A percentile compares a stretch with the other conserved stretches of the same genome.
phyloP scores from a whole-genome alignment of 1,140 invertebrate species.

The Laupala kohalensis region DNA sequence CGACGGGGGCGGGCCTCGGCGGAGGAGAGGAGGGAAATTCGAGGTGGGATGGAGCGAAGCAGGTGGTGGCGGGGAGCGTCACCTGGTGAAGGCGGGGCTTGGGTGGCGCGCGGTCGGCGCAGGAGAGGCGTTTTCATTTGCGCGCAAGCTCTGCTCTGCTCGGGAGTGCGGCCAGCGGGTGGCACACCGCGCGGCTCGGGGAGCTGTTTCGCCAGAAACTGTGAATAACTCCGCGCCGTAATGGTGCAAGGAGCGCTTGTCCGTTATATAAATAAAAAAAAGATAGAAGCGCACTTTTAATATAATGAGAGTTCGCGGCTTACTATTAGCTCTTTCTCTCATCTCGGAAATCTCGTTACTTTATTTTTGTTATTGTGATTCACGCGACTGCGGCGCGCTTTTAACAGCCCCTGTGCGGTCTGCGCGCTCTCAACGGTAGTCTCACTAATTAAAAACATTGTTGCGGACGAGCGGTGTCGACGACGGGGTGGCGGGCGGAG shows the following conservation, averaged over 20 bases:
- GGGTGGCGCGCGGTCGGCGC: too few relatives aligned
- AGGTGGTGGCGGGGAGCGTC: too few relatives aligned
- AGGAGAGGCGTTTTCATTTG: too few relatives aligned
- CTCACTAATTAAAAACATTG: conserved; percentile 39
- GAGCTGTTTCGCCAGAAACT: too few relatives aligned
- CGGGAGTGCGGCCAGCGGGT: too few relatives aligned
- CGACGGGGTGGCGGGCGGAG: too few relatives aligned
- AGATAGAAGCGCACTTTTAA: conserved; percentile 10
- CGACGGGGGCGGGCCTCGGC: too few relatives aligned
- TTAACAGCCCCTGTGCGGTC: conserved; percentile 17
- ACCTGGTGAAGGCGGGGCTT: too few relatives aligned
- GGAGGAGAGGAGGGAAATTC: too few relatives aligned
- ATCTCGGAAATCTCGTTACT: conserved; percentile 14
- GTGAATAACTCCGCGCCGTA: not conserved
- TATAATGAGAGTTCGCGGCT: conserved; percentile 13
- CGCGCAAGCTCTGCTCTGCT: too few relatives aligned
- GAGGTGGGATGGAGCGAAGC: too few relatives aligned
- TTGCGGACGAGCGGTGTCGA: conserved; percentile 25
- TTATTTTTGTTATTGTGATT: conserved; percentile 13
- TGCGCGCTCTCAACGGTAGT: conserved; percentile 28
- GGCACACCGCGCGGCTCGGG: too few relatives aligned
- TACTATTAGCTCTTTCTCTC: conserved; percentile 12
- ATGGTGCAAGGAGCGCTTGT: conserved; percentile 3
- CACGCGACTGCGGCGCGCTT: not conserved
- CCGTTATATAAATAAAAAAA: conserved; percentile 7